A percentile compares a stretch with the other conserved stretches of the same genome.
Evolutionary conservation across 2,888 invertebrate genomes (phyloP).

Genomic region (Oligia latruncula): DNA sequence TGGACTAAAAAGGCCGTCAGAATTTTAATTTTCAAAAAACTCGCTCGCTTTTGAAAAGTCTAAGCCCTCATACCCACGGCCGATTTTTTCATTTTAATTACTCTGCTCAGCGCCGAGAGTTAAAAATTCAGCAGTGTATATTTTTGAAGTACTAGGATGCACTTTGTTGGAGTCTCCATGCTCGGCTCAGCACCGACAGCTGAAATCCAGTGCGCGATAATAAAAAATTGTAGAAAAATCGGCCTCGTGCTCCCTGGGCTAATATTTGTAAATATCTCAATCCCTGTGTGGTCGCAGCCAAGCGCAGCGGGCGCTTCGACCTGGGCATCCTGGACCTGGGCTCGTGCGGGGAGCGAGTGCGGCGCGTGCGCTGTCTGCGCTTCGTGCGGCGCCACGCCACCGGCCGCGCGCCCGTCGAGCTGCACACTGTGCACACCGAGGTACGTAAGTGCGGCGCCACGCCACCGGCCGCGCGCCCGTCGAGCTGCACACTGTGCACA

Average conservation of each 20-base stretch:
- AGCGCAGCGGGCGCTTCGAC: constrained; percentile 98
- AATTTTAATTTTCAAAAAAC: background rate
- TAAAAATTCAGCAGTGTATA: too few species aligned
- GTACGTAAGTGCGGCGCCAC: too few species aligned
- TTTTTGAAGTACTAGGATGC: background rate
- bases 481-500: too few species aligned
- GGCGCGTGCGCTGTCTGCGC: constrained; percentile 94
- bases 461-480: too few species aligned
- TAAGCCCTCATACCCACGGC: background rate
- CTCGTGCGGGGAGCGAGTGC: constrained; percentile 97
- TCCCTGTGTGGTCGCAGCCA: constrained; percentile 89
- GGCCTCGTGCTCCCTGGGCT: too few species aligned
- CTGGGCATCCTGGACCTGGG: constrained; percentile 96
- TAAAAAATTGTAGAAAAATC: background rate
- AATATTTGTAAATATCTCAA: background rate
- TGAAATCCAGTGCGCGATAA: background rate
- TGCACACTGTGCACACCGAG: too few species aligned
- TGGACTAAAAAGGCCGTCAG: background rate
- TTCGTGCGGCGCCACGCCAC: constrained; percentile 91
- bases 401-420: too few species aligned
- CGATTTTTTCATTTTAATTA: background rate
- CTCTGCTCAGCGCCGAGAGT: background rate
- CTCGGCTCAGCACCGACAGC: background rate
- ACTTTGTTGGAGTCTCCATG: background rate
- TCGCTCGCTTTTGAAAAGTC: background rate